Evolutionary conservation across 2,888 invertebrate genomes (phyloP).

Genomic region (Didymodactylos carnosus): DNA sequence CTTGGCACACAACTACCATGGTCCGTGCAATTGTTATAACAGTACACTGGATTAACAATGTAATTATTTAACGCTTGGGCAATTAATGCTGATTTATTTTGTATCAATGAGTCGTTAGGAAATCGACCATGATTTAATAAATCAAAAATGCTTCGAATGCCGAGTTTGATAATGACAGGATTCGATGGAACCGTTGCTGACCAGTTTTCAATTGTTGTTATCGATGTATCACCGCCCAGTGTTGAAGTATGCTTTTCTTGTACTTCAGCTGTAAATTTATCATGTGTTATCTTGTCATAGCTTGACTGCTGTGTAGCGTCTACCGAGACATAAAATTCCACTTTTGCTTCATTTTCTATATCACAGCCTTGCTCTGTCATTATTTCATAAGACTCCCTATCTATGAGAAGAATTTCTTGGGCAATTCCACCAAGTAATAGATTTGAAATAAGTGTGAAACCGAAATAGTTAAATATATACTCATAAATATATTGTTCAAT

Average conservation of each 20-base stretch:
- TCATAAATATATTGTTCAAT: neutral
- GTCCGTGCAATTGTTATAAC: too few relatives aligned
- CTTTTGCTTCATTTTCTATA: neutral
- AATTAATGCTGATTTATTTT: too few relatives aligned
- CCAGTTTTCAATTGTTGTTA: neutral
- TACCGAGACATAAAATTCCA: neutral
- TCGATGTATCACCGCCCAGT: neutral
- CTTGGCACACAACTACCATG: too few relatives aligned
- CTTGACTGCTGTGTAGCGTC: too few relatives aligned
- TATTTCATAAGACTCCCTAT: neutral
- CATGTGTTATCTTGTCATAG: too few relatives aligned
- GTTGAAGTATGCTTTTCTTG: too few relatives aligned
- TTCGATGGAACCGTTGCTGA: neutral
- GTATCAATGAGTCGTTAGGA: neutral
- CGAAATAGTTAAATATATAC: neutral
- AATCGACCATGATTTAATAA: neutral
- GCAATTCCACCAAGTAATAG: neutral
- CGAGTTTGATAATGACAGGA: neutral
- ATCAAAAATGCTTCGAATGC: neutral
- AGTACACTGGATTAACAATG: too few relatives aligned
- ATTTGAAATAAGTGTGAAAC: neutral
- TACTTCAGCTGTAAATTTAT: too few relatives aligned
- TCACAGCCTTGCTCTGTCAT: neutral
- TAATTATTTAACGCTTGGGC: too few relatives aligned
- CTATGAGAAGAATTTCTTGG: neutral